Evolutionary conservation across 2,113 vertebrate genomes (phyloP), one percentile per base, ranked within the genome.

Genomic region (Orthonyx spaldingii): DNA sequence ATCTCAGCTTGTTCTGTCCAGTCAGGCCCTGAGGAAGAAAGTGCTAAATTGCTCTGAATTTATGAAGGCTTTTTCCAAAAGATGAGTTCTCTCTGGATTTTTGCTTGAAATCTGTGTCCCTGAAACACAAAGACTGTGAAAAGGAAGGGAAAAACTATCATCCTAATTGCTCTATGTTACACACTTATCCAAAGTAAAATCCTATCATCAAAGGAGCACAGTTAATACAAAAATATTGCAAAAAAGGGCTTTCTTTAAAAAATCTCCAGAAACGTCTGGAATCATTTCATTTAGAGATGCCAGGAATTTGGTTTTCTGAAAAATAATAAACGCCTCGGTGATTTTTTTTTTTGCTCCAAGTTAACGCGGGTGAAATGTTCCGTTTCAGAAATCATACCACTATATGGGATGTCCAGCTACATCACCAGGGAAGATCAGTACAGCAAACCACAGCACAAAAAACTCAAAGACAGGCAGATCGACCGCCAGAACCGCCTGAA

Each of bases 351-450:
- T 28, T 35, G 16, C 6, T 66, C 9, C 2, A 5, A 23, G 24
- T 15, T 95, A 68, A 94, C 2, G 0, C 2, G 23, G 20, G 20
- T 4, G 37, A 61, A 76, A 39, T 19, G 9, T 93, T 60, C 27
- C 4, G 0, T 94, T 98, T 70, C 96, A 99, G 99, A 99, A 98
- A 99, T 99, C 79, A 99, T 99, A 97, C 98, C 99, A 77, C 98
- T 99, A 84, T 99, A 99, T 9, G 99, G 99, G 66, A 99, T 99
- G 99, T 99, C 99, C 35, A 99, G 98, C 98, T 99, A 98, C 91
- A 98, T 99, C 59, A 98, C 98, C 83, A 97, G 99, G 88, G 99
- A 99, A 94, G 99, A 99, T 76, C 98, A 98, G 77, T 99, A 99
- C 98, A 98, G 97, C 96, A 99, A 99, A 94, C 99, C 99, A 20